Base-by-base conservation (phyloP, 2,113 vertebrate species). In the Ramphastos sulfuratus region DNA sequence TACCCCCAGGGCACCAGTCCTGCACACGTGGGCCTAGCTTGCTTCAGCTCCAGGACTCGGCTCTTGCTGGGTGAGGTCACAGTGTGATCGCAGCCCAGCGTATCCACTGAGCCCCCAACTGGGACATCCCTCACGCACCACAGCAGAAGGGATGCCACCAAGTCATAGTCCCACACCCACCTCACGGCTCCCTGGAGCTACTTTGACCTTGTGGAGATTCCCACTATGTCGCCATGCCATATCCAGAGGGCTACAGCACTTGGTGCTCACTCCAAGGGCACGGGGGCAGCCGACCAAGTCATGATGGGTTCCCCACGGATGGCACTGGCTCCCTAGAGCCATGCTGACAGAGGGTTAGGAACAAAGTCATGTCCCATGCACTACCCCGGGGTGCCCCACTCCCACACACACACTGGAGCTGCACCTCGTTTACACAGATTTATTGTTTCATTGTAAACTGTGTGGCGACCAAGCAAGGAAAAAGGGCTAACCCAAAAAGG, bases 21-120 rank as follows among this genome's bases (percentile, higher is more conserved):
- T 0, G 0, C 0, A 1, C 48, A 46, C 1, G 1, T 4, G 10
- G 15, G 13, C 3, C 12, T 52, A 35, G 56, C 46, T 54, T 0
- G 0, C 37, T 60, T 50, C 0, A 0, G 7, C 28, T 74, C 48
- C 28, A 55, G 52, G 30, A 31, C 58, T 66, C 1, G 0, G 15
- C 16, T 63, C 54, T 28, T 0, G 0, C n/a, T 30, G 6, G 17
- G 21, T 52, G 7, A 82, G 11, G 14, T 28, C 5, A 3, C 33
- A 64, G 10, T 1, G 1, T 0, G 15, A 39, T 0, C 1, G 3
- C 7, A 85, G 59, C 10, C 52, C 4, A 1, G 9, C 9, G 23
- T 15, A 50, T 9, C 39, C 67, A n/a, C 35, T 0, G 5, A 66
- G 52, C 18, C 6, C 21, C 4, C 15, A 2, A 0, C 0, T 1